A percentile compares a stretch with the other conserved stretches of the same genome.
Conservation (phyloP, 1,140 invertebrate genomes). For the Drosophila cardini region DNA sequence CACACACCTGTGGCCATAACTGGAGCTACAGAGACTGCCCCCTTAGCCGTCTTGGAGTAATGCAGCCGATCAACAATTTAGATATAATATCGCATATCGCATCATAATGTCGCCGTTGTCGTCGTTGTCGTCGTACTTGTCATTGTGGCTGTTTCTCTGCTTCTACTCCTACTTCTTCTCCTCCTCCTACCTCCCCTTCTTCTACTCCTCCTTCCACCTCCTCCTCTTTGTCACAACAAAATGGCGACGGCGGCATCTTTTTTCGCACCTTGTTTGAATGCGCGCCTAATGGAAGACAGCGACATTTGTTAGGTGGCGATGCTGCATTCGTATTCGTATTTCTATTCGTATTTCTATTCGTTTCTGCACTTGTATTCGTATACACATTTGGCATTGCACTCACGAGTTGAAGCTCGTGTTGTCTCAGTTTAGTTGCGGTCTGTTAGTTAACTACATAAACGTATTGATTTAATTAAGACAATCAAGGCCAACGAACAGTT, state of each 20-base stretch:
- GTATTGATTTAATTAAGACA: slow-evolving; percentile 64
- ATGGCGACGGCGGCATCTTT: slow-evolving; percentile 76
- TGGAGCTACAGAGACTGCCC: slow-evolving; percentile 59
- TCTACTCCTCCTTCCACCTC: neutral
- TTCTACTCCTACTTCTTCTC: neutral
- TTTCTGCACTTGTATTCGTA: slow-evolving; percentile 3
- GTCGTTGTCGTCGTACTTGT: slow-evolving; percentile 25
- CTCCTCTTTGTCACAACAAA: slow-evolving; percentile 34
- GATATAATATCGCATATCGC: slow-evolving; percentile 83
- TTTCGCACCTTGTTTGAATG: slow-evolving; percentile 83
- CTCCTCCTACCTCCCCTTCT: neutral
- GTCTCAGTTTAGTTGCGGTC: slow-evolving; percentile 35
- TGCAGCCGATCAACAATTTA: slow-evolving; percentile 82
- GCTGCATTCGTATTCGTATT: slow-evolving; percentile 28
- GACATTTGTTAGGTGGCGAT: slow-evolving; percentile 64
- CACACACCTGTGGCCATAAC: slow-evolving; percentile 64
- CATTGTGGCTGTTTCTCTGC: slow-evolving; percentile 1
- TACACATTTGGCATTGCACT: slow-evolving; percentile 25
- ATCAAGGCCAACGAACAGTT: slow-evolving; percentile 27
- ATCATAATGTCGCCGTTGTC: slow-evolving; percentile 74
- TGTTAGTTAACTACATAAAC: slow-evolving; percentile 46
- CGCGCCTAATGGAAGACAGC: slow-evolving; percentile 79
- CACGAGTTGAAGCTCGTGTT: slow-evolving; percentile 27
- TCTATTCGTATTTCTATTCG: neutral
- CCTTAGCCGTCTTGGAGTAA: slow-evolving; percentile 44